A percentile compares a stretch with the other conserved stretches of the same genome.
Evolutionary conservation across 35 echinoderm and acorn worm species (phyloP).

Genomic region (Strongylocentrotus purpuratus): DNA sequence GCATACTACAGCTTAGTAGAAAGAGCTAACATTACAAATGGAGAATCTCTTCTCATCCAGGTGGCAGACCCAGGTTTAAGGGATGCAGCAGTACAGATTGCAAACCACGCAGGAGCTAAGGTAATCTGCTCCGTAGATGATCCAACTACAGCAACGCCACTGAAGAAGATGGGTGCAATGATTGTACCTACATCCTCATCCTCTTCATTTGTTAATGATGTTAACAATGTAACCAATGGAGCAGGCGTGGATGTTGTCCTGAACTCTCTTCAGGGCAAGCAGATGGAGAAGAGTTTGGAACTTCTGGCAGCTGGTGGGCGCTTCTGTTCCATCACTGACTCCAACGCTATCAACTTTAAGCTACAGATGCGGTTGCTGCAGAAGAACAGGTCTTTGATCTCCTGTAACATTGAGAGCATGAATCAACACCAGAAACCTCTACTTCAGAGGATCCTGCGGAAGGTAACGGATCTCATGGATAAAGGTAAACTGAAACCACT

Average conservation of each 20-base stretch:
- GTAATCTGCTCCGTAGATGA: constrained; percentile 62
- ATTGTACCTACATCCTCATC: constrained; percentile 30
- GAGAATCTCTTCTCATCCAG: constrained; percentile 75
- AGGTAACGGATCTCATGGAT: constrained; percentile 49
- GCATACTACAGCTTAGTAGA: constrained; percentile 79
- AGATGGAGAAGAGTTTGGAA: constrained; percentile 49
- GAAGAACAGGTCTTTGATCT: constrained; percentile 66
- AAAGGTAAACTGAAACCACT: constrained; percentile 52
- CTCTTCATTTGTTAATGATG: constrained; percentile 50
- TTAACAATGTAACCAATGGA: constrained; percentile 58
- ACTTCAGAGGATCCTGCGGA: constrained; percentile 41
- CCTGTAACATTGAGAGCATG: constrained; percentile 69
- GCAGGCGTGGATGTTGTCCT: constrained; percentile 76
- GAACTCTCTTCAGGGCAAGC: constrained; percentile 55
- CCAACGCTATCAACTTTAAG: constrained; percentile 15
- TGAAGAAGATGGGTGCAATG: constrained; percentile 54
- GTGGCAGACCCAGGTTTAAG: constrained; percentile 49
- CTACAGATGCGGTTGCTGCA: constrained; percentile 56
- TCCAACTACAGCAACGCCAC: constrained; percentile 2
- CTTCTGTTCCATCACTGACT: constrained; percentile 53
- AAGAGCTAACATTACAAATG: constrained; percentile 67
- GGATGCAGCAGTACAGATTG: constrained; percentile 71
- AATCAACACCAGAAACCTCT: constrained; percentile 41
- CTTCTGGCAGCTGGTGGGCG: constrained; percentile 60
- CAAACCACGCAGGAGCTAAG: constrained; percentile 58